Percentiles rank a stretch among this genome's conserved stretches.
phyloP scores from a whole-genome alignment of 2,797 vertebrate genomes.

The Pelodytes ibericus region DNA sequence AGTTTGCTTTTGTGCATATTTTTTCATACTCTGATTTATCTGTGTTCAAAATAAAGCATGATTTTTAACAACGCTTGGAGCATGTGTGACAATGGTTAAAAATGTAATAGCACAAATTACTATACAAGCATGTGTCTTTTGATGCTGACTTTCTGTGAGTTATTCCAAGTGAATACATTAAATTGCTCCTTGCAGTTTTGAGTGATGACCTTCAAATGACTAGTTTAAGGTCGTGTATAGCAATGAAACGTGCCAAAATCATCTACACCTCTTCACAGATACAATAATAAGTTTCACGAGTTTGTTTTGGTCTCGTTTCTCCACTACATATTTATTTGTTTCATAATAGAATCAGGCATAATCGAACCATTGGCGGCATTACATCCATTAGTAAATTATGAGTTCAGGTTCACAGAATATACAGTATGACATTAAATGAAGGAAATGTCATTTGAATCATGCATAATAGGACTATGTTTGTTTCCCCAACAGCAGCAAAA shows the following conservation, averaged over 20 bases:
- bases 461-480: conserved; percentile 75
- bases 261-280: not conserved
- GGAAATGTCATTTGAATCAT: conserved; percentile 70
- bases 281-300: not conserved
- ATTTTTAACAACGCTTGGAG: not conserved
- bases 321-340: not conserved
- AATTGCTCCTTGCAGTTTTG: not conserved
- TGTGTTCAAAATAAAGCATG: not conserved
- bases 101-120: not conserved
- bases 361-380: not conserved
- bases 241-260: not conserved
- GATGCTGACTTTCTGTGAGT: not conserved
- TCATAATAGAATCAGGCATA: not conserved
- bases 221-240: not conserved
- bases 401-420: conserved; percentile 67
- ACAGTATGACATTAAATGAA: conserved; percentile 44
- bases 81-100: not conserved
- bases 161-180: not conserved
- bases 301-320: not conserved
- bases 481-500: conserved; percentile 73
- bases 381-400: not conserved
- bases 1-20: not conserved
- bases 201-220: not conserved
- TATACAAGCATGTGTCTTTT: not conserved
- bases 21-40: not conserved